phyloP scores from a whole-genome alignment of 1,140 invertebrate species.

The Galleria mellonella region DNA sequence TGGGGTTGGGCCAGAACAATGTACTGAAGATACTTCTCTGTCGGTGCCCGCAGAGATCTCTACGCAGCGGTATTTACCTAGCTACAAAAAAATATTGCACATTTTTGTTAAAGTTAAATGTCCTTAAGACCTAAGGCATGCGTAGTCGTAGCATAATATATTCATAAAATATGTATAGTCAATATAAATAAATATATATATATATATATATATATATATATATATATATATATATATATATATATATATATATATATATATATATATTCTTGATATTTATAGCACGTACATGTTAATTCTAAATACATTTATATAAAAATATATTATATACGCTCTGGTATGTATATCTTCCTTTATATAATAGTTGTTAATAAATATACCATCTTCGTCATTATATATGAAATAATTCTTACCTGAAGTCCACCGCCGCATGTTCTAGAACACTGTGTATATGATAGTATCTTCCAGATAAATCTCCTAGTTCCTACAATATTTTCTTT shows the following conservation, averaged over 20 bases:
- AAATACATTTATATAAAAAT: too few relatives aligned
- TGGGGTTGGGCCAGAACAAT: conserved; percentile 44
- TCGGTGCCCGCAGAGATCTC: conserved; percentile 30
- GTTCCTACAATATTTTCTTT: conserved; percentile 59
- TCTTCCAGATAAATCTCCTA: conserved; percentile 85
- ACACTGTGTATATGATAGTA: conserved; percentile 84
- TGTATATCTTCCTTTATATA: too few relatives aligned
- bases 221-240: too few relatives aligned
- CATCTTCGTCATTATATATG: too few relatives aligned
- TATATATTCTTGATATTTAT: too few relatives aligned
- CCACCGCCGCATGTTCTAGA: conserved; percentile 88
- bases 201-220: neutral
- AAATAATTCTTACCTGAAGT: conserved; percentile 55
- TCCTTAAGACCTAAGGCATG: too few relatives aligned
- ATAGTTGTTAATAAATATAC: too few relatives aligned
- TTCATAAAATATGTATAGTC: neutral
- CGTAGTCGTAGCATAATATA: too few relatives aligned
- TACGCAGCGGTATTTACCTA: conserved; percentile 55
- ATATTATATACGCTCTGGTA: too few relatives aligned
- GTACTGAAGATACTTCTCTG: conserved; percentile 45
- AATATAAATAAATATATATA: neutral
- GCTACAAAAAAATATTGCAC: conserved; percentile 18
- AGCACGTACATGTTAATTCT: too few relatives aligned
- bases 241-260: too few relatives aligned
- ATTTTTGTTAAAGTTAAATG: neutral